These are phyloP conservation scores for Zaprionus capensis DNA, from an alignment of 1,140 invertebrate genomes.

Conservation along the genomic window DNA sequence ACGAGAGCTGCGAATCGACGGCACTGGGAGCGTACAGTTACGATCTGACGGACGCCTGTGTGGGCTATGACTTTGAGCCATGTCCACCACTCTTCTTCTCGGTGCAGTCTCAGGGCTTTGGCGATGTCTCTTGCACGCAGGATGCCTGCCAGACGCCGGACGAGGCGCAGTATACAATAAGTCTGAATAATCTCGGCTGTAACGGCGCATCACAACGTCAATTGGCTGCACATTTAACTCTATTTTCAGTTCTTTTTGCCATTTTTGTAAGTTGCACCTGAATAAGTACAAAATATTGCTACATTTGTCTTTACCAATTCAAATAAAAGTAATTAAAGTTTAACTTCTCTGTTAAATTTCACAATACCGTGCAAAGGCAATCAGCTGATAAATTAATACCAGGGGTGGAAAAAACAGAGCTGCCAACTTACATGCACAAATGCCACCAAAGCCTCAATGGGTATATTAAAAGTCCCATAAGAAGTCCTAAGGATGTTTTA, in stretches of 20 bases:
- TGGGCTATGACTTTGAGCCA: conserved; percentile 85
- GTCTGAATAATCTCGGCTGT: conserved; percentile 87
- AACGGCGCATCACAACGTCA: conserved; percentile 81
- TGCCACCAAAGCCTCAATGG: background rate
- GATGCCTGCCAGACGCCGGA: conserved; percentile 87
- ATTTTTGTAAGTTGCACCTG: background rate
- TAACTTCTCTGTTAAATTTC: background rate
- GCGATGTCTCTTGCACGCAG: conserved; percentile 79
- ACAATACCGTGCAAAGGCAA: background rate
- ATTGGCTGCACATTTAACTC: background rate
- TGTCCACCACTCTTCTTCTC: conserved; percentile 88
- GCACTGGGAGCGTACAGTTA: conserved; percentile 66
- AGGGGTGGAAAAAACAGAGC: background rate
- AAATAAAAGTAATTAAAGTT: background rate
- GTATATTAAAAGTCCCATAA: background rate
- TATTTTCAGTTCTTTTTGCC: background rate
- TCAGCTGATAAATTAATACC: background rate
- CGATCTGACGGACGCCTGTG: conserved; percentile 85
- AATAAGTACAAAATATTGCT: background rate
- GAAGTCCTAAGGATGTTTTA: background rate
- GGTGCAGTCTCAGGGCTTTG: conserved; percentile 84
- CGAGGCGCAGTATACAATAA: conserved; percentile 86
- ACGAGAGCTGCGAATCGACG: conserved; percentile 67
- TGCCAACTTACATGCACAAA: background rate
- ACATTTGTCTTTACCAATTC: background rate